Conservation (phyloP, 2,797 vertebrate species). For the Gymnocypris eckloni region DNA sequence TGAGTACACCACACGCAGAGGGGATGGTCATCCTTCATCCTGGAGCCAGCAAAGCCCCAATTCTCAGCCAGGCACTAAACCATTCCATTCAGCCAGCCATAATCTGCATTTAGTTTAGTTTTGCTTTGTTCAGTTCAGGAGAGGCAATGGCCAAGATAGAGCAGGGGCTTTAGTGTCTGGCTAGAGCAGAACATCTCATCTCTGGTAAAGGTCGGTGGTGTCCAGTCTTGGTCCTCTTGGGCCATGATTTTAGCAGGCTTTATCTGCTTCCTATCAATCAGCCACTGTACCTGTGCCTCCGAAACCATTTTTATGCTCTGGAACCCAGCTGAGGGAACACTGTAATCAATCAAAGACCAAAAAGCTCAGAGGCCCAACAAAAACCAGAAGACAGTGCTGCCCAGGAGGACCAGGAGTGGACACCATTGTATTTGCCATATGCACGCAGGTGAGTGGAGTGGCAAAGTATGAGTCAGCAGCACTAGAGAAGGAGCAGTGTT, state of each 20-base stretch:
- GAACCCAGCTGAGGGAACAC: conserved; percentile 55
- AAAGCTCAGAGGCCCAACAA: conserved; percentile 61
- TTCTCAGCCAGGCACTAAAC: conserved; percentile 58
- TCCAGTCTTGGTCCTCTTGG: conserved; percentile 66
- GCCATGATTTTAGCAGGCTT: conserved; percentile 59
- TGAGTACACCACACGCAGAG: conserved; percentile 52
- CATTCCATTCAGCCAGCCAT: conserved; percentile 57
- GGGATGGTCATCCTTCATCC: conserved; percentile 49
- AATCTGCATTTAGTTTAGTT: conserved; percentile 56
- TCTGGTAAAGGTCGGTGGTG: conserved; percentile 62
- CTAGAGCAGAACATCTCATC: conserved; percentile 46
- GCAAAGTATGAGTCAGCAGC: conserved; percentile 50
- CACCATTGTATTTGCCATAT: conserved; percentile 63
- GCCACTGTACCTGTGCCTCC: conserved; percentile 53
- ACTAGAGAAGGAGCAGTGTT: conserved; percentile 46
- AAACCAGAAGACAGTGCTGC: conserved; percentile 58
- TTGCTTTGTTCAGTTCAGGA: conserved; percentile 49
- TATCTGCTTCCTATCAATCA: conserved; percentile 57
- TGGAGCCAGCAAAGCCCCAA: conserved; percentile 43
- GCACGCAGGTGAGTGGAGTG: conserved; percentile 62
- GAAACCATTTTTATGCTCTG: conserved; percentile 52
- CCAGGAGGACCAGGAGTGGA: conserved; percentile 66
- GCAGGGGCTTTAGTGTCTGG: conserved; percentile 52
- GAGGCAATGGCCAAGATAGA: conserved; percentile 47
- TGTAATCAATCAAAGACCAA: conserved; percentile 52